Conservation (phyloP, 1,140 invertebrate species). For the Drosophila ogumai region DNA sequence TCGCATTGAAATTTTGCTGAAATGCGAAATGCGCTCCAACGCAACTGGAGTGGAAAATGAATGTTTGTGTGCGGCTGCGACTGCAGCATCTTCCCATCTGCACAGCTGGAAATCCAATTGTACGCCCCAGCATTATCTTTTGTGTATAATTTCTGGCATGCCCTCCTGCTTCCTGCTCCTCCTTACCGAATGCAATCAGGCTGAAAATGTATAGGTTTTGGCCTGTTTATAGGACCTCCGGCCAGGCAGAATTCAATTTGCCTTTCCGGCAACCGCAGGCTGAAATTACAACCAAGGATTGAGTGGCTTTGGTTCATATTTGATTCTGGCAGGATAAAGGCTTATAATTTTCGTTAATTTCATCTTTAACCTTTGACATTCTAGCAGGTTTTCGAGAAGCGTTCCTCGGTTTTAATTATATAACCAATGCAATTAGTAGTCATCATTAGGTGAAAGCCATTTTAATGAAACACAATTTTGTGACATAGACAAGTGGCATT, state of each 20-base stretch:
- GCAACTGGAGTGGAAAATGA: conserved; percentile 78
- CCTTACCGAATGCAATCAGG: conserved; percentile 30
- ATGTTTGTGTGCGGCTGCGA: conserved; percentile 50
- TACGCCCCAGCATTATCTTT: conserved; percentile 61
- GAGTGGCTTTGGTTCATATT: conserved; percentile 6
- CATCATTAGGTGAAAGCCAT: background rate
- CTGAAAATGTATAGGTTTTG: conserved; percentile 49
- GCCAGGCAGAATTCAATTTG: conserved; percentile 44
- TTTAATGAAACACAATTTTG: conserved; percentile 6
- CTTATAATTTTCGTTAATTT: conserved; percentile 15
- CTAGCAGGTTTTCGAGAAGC: background rate
- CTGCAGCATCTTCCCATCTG: conserved; percentile 10
- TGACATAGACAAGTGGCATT: background rate
- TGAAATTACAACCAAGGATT: conserved; percentile 15
- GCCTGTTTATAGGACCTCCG: conserved; percentile 30
- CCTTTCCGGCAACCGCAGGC: conserved; percentile 30
- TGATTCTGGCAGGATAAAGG: conserved; percentile 1
- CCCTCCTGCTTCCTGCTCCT: background rate
- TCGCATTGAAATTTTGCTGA: conserved; percentile 77
- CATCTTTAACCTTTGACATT: background rate
- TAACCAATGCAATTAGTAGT: conserved; percentile 14
- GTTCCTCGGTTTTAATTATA: background rate
- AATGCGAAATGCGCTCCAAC: conserved; percentile 74
- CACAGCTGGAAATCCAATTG: conserved; percentile 73
- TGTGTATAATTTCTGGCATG: conserved; percentile 63